These are phyloP conservation scores for Synodontis membranacea DNA, from an alignment of 2,113 vertebrate genomes.

Conservation along the genomic window DNA sequence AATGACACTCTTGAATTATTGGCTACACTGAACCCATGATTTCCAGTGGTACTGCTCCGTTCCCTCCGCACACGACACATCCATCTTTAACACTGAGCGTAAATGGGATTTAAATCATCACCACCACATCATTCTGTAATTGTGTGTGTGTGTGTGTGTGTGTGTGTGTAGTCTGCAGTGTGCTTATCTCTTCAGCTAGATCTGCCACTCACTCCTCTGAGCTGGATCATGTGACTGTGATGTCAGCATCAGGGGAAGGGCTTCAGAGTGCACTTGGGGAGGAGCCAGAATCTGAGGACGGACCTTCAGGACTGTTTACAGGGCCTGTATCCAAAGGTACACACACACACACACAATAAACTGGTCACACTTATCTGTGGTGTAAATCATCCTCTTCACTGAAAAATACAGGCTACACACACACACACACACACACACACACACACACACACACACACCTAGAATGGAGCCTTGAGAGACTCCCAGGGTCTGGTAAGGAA, in stretches of 20 bases:
- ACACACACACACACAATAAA: slow-evolving; percentile 18
- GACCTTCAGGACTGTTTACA: slow-evolving; percentile 56
- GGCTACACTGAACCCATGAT: too few relatives aligned
- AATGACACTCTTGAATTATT: too few relatives aligned
- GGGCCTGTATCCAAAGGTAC: slow-evolving; percentile 50
- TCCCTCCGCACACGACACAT: too few relatives aligned
- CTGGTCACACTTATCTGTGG: too few relatives aligned
- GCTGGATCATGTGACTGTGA: slow-evolving; percentile 54
- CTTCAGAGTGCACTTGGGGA: slow-evolving; percentile 55
- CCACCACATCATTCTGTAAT: neutral
- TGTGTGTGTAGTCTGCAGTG: slow-evolving; percentile 29
- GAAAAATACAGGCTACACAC: too few relatives aligned
- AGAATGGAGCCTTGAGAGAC: neutral
- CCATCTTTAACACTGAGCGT: too few relatives aligned
- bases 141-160: slow-evolving; percentile 35
- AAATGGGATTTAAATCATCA: too few relatives aligned
- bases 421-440: neutral
- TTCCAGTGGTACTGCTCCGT: too few relatives aligned
- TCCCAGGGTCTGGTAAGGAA: neutral
- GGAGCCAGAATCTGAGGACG: slow-evolving; percentile 60
- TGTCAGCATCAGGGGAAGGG: slow-evolving; percentile 65
- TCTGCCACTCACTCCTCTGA: slow-evolving; percentile 54
- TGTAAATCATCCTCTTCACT: too few relatives aligned
- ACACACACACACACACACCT: neutral
- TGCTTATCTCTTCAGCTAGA: slow-evolving; percentile 54